These are phyloP conservation scores for Porites rus DNA, from an alignment of 92 coral and sea anemone genomes.

Conservation along the genomic window DNA sequence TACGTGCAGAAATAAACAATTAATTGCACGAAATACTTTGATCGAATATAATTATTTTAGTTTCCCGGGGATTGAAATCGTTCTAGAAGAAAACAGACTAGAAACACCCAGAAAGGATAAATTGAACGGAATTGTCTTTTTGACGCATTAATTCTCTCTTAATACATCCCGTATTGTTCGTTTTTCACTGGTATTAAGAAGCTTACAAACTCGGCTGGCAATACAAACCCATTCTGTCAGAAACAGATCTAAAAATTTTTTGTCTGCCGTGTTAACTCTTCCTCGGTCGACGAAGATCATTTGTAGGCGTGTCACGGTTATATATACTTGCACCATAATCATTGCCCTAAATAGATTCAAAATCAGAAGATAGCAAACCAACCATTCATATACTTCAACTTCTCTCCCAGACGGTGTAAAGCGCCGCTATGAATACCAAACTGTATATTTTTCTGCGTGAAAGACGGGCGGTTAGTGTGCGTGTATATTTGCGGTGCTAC, in stretches of 20 bases:
- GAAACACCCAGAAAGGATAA: no score
- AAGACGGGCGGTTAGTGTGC: constrained; percentile 1
- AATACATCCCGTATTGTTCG: background rate
- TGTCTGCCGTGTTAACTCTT: no score
- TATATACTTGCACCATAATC: background rate
- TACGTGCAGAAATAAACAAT: background rate
- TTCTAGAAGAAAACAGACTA: background rate
- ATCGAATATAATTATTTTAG: background rate
- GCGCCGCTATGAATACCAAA: constrained; percentile 7
- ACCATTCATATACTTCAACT: background rate
- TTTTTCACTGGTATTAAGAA: no score
- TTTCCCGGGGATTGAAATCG: background rate
- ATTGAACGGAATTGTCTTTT: background rate
- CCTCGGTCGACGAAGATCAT: no score
- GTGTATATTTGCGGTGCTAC: background rate
- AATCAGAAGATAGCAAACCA: background rate
- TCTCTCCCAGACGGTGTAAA: background rate
- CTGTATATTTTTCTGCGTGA: background rate
- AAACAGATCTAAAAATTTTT: no score
- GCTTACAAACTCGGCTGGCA: no score
- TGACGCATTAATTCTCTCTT: background rate
- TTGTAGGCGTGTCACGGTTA: background rate
- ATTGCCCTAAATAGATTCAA: background rate
- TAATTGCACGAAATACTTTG: constrained; percentile 8
- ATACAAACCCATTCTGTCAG: no score